Evolutionary conservation across 2,888 invertebrate species (phyloP), one percentile per base, ranked within the genome.

Genomic region (Mimumesa dahlbomi): DNA sequence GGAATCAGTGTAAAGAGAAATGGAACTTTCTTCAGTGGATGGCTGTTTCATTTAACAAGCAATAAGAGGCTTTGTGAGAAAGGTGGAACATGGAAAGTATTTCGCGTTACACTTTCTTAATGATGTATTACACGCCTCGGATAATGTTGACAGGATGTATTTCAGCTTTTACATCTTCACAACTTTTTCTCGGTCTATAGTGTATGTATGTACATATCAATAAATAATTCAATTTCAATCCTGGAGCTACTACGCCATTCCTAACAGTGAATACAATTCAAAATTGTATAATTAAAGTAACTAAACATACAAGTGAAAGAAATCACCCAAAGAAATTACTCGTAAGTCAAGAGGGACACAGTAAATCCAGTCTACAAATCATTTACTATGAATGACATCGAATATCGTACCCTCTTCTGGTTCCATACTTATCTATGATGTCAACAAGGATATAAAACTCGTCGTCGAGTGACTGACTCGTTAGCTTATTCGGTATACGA

Each of bases 31-130:
- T 16, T 16, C 18, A 16, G 16, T 40, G 11, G 5, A 18, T 16
- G 9, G 1, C 7, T 9, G 40, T 40, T 40, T 40, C 16, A 40
- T 14, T 16, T 11, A 9, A 16, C 18, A 9, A 16, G 40, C 40
- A 40, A 16, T 40, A 16, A 5, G 18, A 40, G 40, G 2, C 16
- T 40, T 2, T 5, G 6, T 9, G 16, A 16, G 40, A 40, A 16
- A 40, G 40, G 40, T 40, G 18, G 40, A 40, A 40, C 40, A 38
- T 48, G 57, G 38, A 46, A 58, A 58, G 48, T 46, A 25, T 58
- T 48, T 58, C 48, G 48, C 48, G 46, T 58, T 45, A 58, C 48
- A 58, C 36, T 58, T 58, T 58, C 57, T 45, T 31, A 45, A 46
- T 45, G 29, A 31, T 11, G 18, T 40, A 16, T 16, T 40, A 36